These are phyloP conservation scores for Nephrotoma flavescens DNA, from an alignment of 2,888 invertebrate genomes.

Conservation along the genomic window DNA sequence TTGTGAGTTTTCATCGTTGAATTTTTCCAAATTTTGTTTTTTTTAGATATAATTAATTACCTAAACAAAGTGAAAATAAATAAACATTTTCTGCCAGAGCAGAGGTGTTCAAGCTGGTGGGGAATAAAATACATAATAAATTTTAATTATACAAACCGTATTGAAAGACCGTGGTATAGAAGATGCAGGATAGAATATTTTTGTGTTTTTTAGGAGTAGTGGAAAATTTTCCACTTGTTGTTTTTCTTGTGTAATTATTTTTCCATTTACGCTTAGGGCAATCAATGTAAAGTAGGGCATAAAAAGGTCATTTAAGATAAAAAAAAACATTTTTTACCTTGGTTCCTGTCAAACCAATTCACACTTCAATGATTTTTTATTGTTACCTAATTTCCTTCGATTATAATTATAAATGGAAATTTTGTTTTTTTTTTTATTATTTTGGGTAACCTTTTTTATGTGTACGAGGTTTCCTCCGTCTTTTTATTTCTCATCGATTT, in stretches of 20 bases:
- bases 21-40: neutral
- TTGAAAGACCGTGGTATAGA: neutral
- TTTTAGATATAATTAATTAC: neutral
- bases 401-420: neutral
- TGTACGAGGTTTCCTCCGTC: neutral
- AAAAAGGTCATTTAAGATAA: neutral
- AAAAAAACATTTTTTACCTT: neutral
- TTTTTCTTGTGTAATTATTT: neutral
- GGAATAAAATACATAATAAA: neutral
- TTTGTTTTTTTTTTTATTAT: neutral
- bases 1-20: neutral
- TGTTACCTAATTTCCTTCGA: neutral
- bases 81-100: neutral
- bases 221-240: neutral
- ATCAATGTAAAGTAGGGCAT: neutral
- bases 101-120: neutral
- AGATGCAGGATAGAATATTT: neutral
- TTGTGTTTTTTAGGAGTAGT: neutral
- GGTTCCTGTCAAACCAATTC: neutral
- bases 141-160: neutral
- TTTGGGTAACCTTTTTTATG: neutral
- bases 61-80: neutral
- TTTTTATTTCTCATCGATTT: neutral
- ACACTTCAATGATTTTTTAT: neutral
- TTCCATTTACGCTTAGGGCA: neutral